Evolutionary conservation across 2,888 invertebrate species (phyloP).

Genomic region (Stictocephala bisonia): DNA sequence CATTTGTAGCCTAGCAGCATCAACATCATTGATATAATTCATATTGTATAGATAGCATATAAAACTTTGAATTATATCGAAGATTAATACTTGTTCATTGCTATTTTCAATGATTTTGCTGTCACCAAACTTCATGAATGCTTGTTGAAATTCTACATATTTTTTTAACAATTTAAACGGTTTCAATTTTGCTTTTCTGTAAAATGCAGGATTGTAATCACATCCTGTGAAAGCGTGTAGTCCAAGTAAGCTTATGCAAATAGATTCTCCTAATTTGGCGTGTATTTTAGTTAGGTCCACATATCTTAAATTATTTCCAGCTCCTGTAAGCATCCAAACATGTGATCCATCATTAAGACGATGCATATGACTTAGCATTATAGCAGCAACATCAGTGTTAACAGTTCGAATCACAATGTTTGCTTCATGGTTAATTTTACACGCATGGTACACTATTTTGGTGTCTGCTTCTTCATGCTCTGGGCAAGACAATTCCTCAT

Average conservation of each 20-base stretch:
- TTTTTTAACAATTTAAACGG: too few relatives aligned
- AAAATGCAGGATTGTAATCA: too few relatives aligned
- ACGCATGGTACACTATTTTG: constrained; percentile 54
- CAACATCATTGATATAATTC: too few relatives aligned
- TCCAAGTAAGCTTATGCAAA: neutral
- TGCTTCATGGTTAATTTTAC: constrained; percentile 50
- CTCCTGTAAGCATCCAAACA: neutral
- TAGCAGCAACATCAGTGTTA: constrained; percentile 41
- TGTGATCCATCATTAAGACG: neutral
- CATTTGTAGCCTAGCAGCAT: too few relatives aligned
- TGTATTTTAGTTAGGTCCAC: constrained; percentile 3
- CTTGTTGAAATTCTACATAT: too few relatives aligned
- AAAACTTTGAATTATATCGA: too few relatives aligned
- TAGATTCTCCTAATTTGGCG: neutral
- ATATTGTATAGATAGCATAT: too few relatives aligned
- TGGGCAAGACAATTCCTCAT: constrained; percentile 42
- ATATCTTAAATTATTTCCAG: constrained; percentile 5
- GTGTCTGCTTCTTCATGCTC: constrained; percentile 58
- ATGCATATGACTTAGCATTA: constrained; percentile 37
- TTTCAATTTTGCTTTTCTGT: too few relatives aligned
- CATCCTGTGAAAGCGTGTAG: too few relatives aligned
- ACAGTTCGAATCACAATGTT: constrained; percentile 23
- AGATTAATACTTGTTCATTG: too few relatives aligned
- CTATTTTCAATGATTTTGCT: too few relatives aligned
- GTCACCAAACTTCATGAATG: too few relatives aligned